Evolutionary conservation across 30 jellyfish, hydroid and myxozoan species (phyloP).

Genomic region (Pelagia noctiluca): DNA sequence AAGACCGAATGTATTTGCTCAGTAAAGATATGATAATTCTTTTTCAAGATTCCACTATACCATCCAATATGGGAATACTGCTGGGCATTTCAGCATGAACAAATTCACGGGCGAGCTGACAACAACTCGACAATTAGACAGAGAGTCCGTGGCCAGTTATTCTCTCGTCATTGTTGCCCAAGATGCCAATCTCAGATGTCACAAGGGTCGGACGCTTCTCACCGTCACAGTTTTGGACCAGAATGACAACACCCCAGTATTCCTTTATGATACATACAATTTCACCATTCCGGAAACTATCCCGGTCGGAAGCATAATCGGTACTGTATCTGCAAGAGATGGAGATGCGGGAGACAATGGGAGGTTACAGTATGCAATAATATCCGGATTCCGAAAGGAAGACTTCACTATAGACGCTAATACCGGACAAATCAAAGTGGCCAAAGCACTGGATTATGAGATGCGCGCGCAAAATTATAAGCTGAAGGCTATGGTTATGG

Average conservation of each 20-base stretch:
- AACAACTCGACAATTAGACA: slow-evolving; percentile 50
- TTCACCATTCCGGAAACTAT: slow-evolving; percentile 53
- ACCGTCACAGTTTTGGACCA: slow-evolving; percentile 63
- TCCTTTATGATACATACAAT: slow-evolving; percentile 38
- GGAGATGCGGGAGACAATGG: slow-evolving; percentile 74
- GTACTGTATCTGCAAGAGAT: slow-evolving; percentile 74
- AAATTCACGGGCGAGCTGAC: slow-evolving; percentile 56
- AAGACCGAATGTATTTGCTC: too few species aligned
- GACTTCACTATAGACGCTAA: slow-evolving; percentile 51
- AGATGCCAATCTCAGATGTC: slow-evolving; percentile 73
- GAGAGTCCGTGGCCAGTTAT: slow-evolving; percentile 72
- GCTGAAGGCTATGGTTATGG: slow-evolving; percentile 60
- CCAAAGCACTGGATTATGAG: slow-evolving; percentile 61
- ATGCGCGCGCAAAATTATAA: neutral
- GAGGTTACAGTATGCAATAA: slow-evolving; percentile 35
- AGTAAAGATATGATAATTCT: too few species aligned
- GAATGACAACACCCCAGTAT: slow-evolving; percentile 83
- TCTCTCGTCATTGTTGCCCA: slow-evolving; percentile 68
- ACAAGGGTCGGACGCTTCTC: slow-evolving; percentile 66
- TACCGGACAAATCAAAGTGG: slow-evolving; percentile 60
- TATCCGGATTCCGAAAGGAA: slow-evolving; percentile 40
- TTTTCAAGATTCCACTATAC: slow-evolving; percentile 56
- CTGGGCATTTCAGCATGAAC: slow-evolving; percentile 64
- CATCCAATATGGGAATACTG: slow-evolving; percentile 74
- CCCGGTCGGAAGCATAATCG: slow-evolving; percentile 26